These are phyloP conservation scores for Microctonus hyperodae DNA, from an alignment of 2,888 invertebrate species.

Conservation along the genomic window DNA sequence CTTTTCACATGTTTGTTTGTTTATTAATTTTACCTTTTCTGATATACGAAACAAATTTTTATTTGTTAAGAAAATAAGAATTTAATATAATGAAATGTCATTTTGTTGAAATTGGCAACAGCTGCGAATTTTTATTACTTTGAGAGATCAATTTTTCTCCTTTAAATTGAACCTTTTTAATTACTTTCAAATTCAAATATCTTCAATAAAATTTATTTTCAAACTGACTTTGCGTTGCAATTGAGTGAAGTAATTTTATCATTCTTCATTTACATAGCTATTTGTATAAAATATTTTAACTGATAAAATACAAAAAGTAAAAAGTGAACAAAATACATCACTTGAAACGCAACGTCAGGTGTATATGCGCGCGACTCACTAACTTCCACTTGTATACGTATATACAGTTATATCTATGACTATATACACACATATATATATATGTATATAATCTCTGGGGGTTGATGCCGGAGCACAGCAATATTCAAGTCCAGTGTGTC, in stretches of 20 bases:
- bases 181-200: not conserved
- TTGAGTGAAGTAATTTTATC: not conserved
- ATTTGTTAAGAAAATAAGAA: too few relatives aligned
- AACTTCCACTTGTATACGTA: constrained; percentile 5
- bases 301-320: not conserved
- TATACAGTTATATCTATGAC: constrained; percentile 19
- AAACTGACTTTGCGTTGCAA: not conserved
- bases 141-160: too few relatives aligned
- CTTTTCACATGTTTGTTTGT: too few relatives aligned
- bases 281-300: not conserved
- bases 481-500: constrained; percentile 51
- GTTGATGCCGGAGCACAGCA: constrained; percentile 40
- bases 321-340: not conserved
- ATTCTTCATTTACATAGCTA: not conserved
- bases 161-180: not conserved
- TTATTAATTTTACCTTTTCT: too few relatives aligned
- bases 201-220: not conserved
- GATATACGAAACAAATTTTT: too few relatives aligned
- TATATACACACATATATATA: not conserved
- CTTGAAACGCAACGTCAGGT: not conserved
- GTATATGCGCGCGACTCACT: constrained; percentile 24
- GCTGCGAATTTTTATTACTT: too few relatives aligned
- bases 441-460: constrained; percentile 29
- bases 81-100: too few relatives aligned
- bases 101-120: too few relatives aligned